Evolutionary conservation across 2,888 invertebrate genomes (phyloP), one percentile per base, ranked within the genome.

Genomic region (Notocelia uddmanniana): DNA sequence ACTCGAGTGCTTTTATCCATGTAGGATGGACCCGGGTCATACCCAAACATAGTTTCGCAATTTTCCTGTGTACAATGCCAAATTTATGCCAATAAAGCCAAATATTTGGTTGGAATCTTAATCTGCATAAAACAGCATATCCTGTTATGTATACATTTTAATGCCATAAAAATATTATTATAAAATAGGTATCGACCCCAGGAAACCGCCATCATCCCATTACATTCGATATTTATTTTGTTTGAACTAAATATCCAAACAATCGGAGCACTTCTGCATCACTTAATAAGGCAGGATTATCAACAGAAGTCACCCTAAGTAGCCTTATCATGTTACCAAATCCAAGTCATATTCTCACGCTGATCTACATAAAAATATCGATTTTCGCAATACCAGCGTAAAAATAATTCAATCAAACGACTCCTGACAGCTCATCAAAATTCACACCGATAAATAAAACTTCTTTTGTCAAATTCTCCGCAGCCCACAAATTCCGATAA

Each of bases 401-500:
- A 26, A 54, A 45, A 34, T 34, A 50, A 62, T 62, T 59, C 48
- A 63, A 63, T 63, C 50, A 34, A n/a, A n/a, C n/a, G 19, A 18
- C 18, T 23, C 3, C 21, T 63, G 62, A 62, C 69, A 55, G 21
- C 59, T 26, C 50, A n/a, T 54, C 54, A 55, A 62, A 62, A 69
- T 1, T 60, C 50, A 18, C 9, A 21, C 11, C 58, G 50, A 52
- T 52, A 54, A 60, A 63, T 54, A 57, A 63, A 45, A 55, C n/a
- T 50, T 63, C 45, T 57, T 69, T 48, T 69, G 68, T 63, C 57
- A 60, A 66, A 54, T 23, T 66, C 52, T 31, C 58, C 41, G 21
- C 54, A 18, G 31, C 45, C 52, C 31, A 13, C 52, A 83, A 45
- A 81, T 76, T 87, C 67, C 55, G 52, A 67, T 67, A 78, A 73